Evolutionary conservation across 2,888 invertebrate species (phyloP), one percentile per base, ranked within the genome.

Genomic region (Anthoptus insignis): DNA sequence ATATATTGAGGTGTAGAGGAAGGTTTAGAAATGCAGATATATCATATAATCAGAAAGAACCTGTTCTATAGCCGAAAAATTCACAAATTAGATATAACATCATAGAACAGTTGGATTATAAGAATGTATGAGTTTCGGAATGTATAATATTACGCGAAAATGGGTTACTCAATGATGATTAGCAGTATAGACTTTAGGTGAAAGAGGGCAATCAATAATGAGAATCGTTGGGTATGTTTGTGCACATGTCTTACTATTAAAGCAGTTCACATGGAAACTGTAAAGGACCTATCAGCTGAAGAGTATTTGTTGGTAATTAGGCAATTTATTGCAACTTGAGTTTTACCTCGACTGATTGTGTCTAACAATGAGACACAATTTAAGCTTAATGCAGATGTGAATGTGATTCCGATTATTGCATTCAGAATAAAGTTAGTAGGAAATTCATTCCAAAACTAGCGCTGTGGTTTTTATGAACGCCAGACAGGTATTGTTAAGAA

Each of bases 241-340:
- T 68, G 50, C 21, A 73, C 73, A n/a, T 72, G 72, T 34, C 47
- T 77, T 19, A 65, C 74, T 9, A 65, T 75, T 7, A 67, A 74
- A 60, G 73, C 74, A 1, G 60, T 76, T 11, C 74, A 74, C 52
- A 21, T 76, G 49, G 74, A 76, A 59, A 65, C 74, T 0, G 73
- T 75, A 0, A 68, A 69, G 19, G 71, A 76, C 42, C 39, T 74
- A 4, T 65, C 73, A 8, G 69, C 73, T 2, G 73, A 72, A 61
- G 70, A 75, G 39, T 68, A 72, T 42, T n/a, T 73, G 13, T 22
- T 75, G 13, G 73, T 71, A 0, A 19, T 74, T 9, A 68, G 72
- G 39, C 47, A 69, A 59, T 69, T 72, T 34, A 24, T 66, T 11
- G 39, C 72, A 16, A 47, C 49, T 6, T 59, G 69, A 66, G 63